Percentiles rank a stretch among this genome's conserved stretches.
Conservation (phyloP, 2,113 vertebrate genomes). For the Acinonyx jubatus region DNA sequence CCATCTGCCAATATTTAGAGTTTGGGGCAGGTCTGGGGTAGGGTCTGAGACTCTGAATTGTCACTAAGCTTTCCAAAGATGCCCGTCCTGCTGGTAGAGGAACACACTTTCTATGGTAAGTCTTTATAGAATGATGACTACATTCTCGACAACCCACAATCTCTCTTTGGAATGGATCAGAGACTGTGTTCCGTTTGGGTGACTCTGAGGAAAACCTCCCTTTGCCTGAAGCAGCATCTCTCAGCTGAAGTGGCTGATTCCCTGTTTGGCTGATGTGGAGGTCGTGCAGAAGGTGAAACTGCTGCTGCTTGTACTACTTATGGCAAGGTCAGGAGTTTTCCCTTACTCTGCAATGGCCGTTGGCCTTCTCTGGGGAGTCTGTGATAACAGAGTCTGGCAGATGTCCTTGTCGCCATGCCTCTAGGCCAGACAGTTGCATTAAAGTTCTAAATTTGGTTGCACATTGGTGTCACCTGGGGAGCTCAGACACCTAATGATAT, state of each 20-base stretch:
- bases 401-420: not conserved
- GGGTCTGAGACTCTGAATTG: not conserved
- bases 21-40: not conserved
- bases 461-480: not conserved
- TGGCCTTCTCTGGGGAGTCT: not conserved
- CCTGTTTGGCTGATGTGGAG: not conserved
- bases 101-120: not conserved
- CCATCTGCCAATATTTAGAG: not conserved
- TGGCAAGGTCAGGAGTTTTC: not conserved
- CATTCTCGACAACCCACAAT: not conserved
- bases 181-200: not conserved
- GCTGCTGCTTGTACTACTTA: not conserved
- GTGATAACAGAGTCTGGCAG: not conserved
- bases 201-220: not conserved
- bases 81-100: fast-evolving
- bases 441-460: not conserved
- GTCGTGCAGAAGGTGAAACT: not conserved
- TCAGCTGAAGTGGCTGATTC: not conserved
- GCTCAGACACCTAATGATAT: not conserved
- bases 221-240: not conserved
- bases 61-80: not conserved
- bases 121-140: not conserved
- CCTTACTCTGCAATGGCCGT: fast-evolving
- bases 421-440: not conserved
- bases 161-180: not conserved